A percentile compares a stretch with the other conserved stretches of the same genome.
These are phyloP conservation scores for Equus quagga DNA, from an alignment of 2,113 vertebrate genomes.

Conservation along the genomic window DNA sequence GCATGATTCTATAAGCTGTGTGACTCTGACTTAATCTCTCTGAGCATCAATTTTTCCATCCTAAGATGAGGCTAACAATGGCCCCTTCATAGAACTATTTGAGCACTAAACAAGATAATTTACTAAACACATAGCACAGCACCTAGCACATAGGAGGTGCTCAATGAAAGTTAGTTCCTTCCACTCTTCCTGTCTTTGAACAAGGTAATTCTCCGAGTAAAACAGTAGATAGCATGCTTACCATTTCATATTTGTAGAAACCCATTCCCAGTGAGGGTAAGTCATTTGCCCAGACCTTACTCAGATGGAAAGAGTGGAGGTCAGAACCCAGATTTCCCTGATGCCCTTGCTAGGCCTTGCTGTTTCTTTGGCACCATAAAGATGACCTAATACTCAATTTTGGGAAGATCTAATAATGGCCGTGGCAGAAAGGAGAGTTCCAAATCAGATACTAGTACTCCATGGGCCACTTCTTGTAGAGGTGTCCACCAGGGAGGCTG, in stretches of 20 bases:
- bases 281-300: neutral
- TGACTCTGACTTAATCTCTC: neutral
- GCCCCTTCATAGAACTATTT: neutral
- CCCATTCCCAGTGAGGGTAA: neutral
- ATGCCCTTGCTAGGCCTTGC: neutral
- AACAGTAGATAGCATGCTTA: neutral
- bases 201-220: neutral
- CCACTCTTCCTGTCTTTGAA: neutral
- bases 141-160: neutral
- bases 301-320: neutral
- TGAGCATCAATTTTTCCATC: neutral
- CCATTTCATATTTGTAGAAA: neutral
- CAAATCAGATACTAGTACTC: neutral
- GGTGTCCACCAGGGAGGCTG: neutral
- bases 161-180: neutral
- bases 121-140: neutral
- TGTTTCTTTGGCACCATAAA: neutral
- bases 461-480: neutral
- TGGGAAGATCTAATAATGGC: neutral
- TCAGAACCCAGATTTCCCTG: neutral
- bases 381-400: neutral
- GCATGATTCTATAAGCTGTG: neutral
- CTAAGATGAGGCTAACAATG: neutral
- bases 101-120: neutral
- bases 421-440: neutral